phyloP scores from a whole-genome alignment of 2,888 invertebrate species.

The Amblyteles armatorius region DNA sequence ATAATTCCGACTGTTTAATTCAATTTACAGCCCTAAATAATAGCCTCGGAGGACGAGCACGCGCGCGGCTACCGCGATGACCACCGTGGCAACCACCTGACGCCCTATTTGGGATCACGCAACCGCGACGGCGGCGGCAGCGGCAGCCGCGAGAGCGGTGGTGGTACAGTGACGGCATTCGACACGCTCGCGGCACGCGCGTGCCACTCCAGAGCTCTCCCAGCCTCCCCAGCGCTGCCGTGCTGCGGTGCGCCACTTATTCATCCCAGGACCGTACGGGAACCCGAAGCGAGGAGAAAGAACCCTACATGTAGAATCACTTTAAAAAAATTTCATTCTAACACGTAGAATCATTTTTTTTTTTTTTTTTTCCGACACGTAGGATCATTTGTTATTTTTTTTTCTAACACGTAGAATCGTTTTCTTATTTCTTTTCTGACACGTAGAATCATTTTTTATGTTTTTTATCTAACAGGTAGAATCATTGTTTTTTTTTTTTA shows the following conservation, averaged over 20 bases:
- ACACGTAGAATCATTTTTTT: too few relatives aligned
- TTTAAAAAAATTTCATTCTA: too few relatives aligned
- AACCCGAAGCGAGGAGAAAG: constrained; percentile 41
- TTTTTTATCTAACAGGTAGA: too few relatives aligned
- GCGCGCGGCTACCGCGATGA: constrained; percentile 64
- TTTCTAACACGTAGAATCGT: background rate
- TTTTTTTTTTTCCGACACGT: background rate
- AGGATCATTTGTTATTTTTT: too few relatives aligned
- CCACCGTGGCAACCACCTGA: constrained; percentile 80
- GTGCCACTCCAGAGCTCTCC: constrained; percentile 41
- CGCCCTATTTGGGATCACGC: constrained; percentile 83
- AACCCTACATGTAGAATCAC: background rate
- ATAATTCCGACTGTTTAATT: constrained; percentile 37
- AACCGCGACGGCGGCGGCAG: constrained; percentile 73
- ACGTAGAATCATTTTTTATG: too few relatives aligned
- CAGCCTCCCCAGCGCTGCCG: constrained; percentile 58
- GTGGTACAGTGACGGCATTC: constrained; percentile 67
- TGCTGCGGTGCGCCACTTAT: constrained; percentile 68
- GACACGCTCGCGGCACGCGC: constrained; percentile 69
- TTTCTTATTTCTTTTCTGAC: background rate
- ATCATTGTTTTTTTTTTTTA: too few relatives aligned
- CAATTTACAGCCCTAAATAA: constrained; percentile 44
- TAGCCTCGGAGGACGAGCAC: constrained; percentile 54
- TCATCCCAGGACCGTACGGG: constrained; percentile 42
- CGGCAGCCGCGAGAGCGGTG: constrained; percentile 65